phyloP scores from a whole-genome alignment of 1,140 invertebrate genomes.

The Ips typographus region DNA sequence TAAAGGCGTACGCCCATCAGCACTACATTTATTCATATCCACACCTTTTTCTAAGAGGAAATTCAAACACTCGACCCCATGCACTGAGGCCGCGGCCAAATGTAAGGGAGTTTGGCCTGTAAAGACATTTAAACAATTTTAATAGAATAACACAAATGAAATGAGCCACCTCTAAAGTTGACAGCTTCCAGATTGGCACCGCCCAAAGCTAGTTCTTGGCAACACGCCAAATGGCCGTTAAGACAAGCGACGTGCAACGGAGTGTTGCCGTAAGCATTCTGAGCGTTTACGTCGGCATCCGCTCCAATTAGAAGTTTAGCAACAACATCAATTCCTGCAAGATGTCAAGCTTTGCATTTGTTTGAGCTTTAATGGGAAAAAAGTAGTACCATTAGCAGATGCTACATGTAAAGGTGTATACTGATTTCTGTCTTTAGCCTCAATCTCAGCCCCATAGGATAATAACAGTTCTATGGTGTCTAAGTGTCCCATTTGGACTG shows the following conservation, averaged over 20 bases:
- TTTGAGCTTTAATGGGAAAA: no score
- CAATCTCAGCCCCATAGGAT: slow-evolving; percentile 83
- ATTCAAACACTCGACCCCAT: slow-evolving; percentile 64
- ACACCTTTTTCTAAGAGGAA: slow-evolving; percentile 58
- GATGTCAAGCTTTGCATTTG: neutral
- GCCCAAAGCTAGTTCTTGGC: slow-evolving; percentile 55
- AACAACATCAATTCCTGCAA: slow-evolving; percentile 51
- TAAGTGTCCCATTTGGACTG: slow-evolving; percentile 89
- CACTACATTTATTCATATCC: slow-evolving; percentile 60
- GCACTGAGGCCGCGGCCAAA: slow-evolving; percentile 63
- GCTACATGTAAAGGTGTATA: slow-evolving; percentile 67
- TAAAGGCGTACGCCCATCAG: slow-evolving; percentile 64
- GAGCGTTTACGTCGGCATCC: slow-evolving; percentile 61
- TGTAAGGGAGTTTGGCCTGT: slow-evolving; percentile 62
- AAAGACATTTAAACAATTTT: slow-evolving; percentile 9
- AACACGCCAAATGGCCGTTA: slow-evolving; percentile 60
- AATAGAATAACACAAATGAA: neutral
- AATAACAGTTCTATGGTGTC: slow-evolving; percentile 91
- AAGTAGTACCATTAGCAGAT: slow-evolving; percentile 57
- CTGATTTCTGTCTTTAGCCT: slow-evolving; percentile 55
- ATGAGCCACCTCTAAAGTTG: slow-evolving; percentile 49
- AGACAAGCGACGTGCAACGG: slow-evolving; percentile 65
- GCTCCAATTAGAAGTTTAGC: slow-evolving; percentile 56
- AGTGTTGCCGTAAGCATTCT: slow-evolving; percentile 63
- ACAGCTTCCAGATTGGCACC: slow-evolving; percentile 53